A percentile compares a stretch with the other conserved stretches of the same genome.
Conservation (phyloP, 1,140 invertebrate genomes). For the Pogonomyrmex barbatus region DNA sequence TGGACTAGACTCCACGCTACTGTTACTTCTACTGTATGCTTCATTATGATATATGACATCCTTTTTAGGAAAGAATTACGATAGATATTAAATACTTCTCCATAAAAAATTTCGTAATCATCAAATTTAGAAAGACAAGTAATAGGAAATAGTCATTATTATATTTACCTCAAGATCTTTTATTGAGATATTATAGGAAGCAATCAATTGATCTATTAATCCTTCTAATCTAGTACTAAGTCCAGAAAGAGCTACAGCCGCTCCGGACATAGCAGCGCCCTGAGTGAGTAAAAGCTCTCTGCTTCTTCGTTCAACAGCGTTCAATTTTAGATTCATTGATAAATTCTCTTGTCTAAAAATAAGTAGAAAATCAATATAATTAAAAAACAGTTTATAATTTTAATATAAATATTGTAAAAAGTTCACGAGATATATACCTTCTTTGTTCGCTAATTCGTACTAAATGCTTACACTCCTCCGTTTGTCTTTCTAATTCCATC, state of each 20-base stretch:
- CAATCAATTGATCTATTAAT: slow-evolving; percentile 90
- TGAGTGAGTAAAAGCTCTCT: slow-evolving; percentile 89
- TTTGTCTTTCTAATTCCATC: slow-evolving; percentile 88
- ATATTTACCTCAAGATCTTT: slow-evolving; percentile 90
- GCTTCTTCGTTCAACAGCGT: slow-evolving; percentile 88
- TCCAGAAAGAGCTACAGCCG: slow-evolving; percentile 90
- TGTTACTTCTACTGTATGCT: slow-evolving; percentile 89
- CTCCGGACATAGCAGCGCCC: slow-evolving; percentile 90
- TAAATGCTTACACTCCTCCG: slow-evolving; percentile 92
- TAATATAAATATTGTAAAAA: slow-evolving; percentile 5
- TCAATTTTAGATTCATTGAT: slow-evolving; percentile 88
- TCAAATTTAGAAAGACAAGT: neutral
- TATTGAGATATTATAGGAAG: slow-evolving; percentile 91
- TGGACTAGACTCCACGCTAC: slow-evolving; percentile 87
- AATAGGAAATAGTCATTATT: neutral
- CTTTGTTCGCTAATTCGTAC: slow-evolving; percentile 92
- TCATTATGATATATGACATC: slow-evolving; percentile 92
- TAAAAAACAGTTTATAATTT: neutral
- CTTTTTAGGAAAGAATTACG: slow-evolving; percentile 79
- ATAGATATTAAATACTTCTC: neutral
- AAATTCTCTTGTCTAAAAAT: slow-evolving; percentile 89
- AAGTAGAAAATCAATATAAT: neutral
- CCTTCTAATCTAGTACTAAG: slow-evolving; percentile 90
- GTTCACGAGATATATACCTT: slow-evolving; percentile 84
- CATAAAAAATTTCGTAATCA: neutral